Percentiles rank a stretch among this genome's conserved stretches.
phyloP scores from a whole-genome alignment of 2,888 invertebrate species.

The Autographa pulchrina region DNA sequence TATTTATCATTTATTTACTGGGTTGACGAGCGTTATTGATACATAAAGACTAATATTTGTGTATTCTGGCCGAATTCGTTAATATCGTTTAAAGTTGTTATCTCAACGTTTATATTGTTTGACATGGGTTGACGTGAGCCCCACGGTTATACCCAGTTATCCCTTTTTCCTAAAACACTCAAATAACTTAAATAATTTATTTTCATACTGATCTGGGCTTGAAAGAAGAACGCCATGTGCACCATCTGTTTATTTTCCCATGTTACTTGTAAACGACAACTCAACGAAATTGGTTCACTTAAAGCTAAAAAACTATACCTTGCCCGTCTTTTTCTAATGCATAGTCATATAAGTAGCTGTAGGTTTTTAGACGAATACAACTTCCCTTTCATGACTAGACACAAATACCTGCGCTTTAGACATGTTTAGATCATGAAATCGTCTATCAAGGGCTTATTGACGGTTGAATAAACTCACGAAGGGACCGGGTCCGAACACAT shows the following conservation, averaged over 20 bases:
- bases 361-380: background rate
- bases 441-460: background rate
- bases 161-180: conserved; percentile 44
- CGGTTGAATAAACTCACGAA: background rate
- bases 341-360: background rate
- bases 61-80: conserved; percentile 31
- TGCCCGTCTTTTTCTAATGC: conserved; percentile 9
- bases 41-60: conserved; percentile 8
- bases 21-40: conserved; percentile 11
- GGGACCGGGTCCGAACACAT: background rate
- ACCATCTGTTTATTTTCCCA: conserved; percentile 49
- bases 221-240: conserved; percentile 38
- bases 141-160: conserved; percentile 23
- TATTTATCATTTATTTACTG: no score
- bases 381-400: background rate
- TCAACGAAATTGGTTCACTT: conserved; percentile 50
- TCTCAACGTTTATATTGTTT: conserved; percentile 59
- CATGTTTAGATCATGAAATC: background rate
- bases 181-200: conserved; percentile 53
- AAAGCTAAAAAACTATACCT: conserved; percentile 20
- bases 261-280: conserved; percentile 56
- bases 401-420: no score
- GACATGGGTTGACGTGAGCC: conserved; percentile 65
- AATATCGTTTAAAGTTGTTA: conserved; percentile 60
- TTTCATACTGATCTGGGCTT: conserved; percentile 27